These are phyloP conservation scores for Pteruthius melanotis DNA, from an alignment of 2,113 vertebrate species.

Conservation along the genomic window DNA sequence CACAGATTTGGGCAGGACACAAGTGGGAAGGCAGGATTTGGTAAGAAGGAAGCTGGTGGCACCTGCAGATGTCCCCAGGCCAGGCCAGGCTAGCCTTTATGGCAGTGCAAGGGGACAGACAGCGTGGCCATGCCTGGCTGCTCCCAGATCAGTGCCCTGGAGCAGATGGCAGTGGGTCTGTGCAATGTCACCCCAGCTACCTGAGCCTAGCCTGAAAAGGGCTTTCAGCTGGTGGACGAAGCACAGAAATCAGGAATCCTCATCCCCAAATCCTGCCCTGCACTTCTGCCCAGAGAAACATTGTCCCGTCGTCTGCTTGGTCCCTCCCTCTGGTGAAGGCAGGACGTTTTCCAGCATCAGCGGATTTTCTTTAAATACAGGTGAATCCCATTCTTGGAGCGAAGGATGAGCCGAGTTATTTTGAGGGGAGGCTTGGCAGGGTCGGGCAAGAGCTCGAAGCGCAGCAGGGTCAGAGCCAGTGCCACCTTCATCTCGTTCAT, in stretches of 20 bases:
- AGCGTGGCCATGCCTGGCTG: neutral
- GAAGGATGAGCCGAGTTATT: slow-evolving; percentile 70
- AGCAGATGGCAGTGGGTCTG: neutral
- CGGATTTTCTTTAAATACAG: slow-evolving; percentile 71
- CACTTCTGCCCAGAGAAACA: neutral
- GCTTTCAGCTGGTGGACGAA: neutral
- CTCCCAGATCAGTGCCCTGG: neutral
- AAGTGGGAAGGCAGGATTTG: neutral
- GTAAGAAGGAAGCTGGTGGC: neutral
- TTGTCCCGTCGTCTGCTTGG: neutral
- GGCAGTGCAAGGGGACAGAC: neutral
- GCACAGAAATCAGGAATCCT: neutral
- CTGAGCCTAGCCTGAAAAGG: neutral
- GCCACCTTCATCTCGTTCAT: slow-evolving; percentile 87
- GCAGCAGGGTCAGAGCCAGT: slow-evolving; percentile 74
- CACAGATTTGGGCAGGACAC: neutral
- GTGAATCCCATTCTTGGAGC: slow-evolving; percentile 81
- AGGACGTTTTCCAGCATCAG: neutral
- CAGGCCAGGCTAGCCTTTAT: neutral
- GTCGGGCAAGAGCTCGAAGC: slow-evolving; percentile 76
- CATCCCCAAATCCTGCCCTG: neutral
- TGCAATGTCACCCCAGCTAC: neutral
- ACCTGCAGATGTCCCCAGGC: neutral
- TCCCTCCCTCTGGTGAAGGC: neutral
- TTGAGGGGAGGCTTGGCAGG: slow-evolving; percentile 55